Conservation (phyloP, 23 tunicate species). For the Trididemnum clinides region DNA sequence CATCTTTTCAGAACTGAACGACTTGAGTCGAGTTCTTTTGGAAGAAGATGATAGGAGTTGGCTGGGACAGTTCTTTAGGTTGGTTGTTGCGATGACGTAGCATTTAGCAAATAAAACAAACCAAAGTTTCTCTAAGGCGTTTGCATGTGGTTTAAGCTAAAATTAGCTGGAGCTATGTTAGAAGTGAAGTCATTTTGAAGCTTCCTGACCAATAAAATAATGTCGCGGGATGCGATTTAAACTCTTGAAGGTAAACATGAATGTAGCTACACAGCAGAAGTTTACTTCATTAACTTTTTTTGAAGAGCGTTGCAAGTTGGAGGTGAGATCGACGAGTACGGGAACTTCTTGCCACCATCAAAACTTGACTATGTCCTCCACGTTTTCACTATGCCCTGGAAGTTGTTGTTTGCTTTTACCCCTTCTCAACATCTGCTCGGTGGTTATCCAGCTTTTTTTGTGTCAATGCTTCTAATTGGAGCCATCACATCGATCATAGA, state of each 20-base stretch:
- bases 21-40: constrained; percentile 39
- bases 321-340: constrained; percentile 83
- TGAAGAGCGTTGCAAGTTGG: constrained; percentile 78
- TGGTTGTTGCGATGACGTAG: too few relatives aligned
- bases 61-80: constrained; percentile 60
- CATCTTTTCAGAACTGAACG: constrained; percentile 20
- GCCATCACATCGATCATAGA: constrained; percentile 78
- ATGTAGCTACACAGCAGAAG: too few relatives aligned
- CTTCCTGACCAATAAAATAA: too few relatives aligned
- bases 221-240: too few relatives aligned
- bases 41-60: constrained; percentile 61
- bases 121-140: too few relatives aligned
- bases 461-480: constrained; percentile 70
- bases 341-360: constrained; percentile 31
- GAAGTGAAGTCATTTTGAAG: too few relatives aligned
- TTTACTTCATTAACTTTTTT: too few relatives aligned
- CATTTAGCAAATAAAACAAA: too few relatives aligned
- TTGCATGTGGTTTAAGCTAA: too few relatives aligned
- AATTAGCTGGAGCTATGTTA: too few relatives aligned
- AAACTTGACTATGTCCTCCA: constrained; percentile 74
- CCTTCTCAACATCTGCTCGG: constrained; percentile 78
- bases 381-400: constrained; percentile 72
- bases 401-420: constrained; percentile 73
- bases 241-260: too few relatives aligned
- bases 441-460: constrained; percentile 83